Base-by-base conservation (phyloP, 2,113 vertebrate genomes). In the Microtus montanus region DNA sequence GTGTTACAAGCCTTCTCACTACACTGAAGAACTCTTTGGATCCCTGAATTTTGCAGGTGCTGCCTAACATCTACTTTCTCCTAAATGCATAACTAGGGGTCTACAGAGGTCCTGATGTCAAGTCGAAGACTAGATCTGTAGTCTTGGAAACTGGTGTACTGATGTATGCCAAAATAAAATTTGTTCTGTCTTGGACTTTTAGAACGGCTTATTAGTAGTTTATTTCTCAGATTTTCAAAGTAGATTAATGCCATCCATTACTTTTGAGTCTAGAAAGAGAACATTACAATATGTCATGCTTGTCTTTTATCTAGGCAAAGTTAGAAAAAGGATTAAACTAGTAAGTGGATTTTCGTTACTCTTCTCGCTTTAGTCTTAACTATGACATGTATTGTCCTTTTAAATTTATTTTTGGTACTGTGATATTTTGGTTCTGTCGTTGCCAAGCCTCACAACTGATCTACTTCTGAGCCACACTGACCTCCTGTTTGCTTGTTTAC, bases 241-340 rank as follows among this genome's bases (percentile, higher is more conserved):
- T 75, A 41, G 13, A 47, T 89, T 12, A 26, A 9, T 86, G n/a
- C 47, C 3, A 91, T 49, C 30, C 61, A 49, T 87, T 89, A 26
- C 28, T 83, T 88, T 94, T 92, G 49, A 90, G 41, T 35, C 61
- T 61, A 41, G 52, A 15, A 90, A 94, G 47, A 78, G 47, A 83
- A 75, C 83, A 83, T 77, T 86, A 71, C 41, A 92, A 19, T 5
- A 61, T 93, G 15, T 93, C 17, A n/a, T 63, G 64, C 47, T 26
- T 91, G 83, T 87, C 33, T 70, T 86, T 70, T 71, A 3, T 87
- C 30, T 90, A 61, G 14, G 94, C 7, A 49, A 88, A 77, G 13
- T 87, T 78, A 86, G 64, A 89, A 66, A 87, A 94, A 94, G 91
- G 80, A n/a, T 82, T 47, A 20, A 96, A 70, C 28, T 78, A 83